Conservation (phyloP, 2,113 vertebrate genomes). For the Seriola quinqueradiata region DNA sequence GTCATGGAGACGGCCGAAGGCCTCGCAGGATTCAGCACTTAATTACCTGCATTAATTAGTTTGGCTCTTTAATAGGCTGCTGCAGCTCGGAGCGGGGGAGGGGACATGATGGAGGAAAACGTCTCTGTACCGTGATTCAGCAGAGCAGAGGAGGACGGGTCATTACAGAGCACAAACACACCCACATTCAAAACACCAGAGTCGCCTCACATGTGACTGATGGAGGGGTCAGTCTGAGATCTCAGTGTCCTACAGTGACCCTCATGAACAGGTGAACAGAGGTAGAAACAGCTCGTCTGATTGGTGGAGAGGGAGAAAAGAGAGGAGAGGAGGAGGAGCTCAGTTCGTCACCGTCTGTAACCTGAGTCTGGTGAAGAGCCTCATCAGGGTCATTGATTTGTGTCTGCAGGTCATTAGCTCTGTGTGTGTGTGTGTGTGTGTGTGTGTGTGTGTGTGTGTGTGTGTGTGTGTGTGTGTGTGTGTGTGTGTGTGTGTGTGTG, state of each 20-base stretch:
- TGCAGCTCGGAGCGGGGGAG: slow-evolving; percentile 48
- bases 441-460: not conserved
- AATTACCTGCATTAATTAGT: slow-evolving; percentile 82
- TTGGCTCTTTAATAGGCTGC: slow-evolving; percentile 71
- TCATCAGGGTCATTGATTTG: slow-evolving; percentile 41
- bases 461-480: not conserved
- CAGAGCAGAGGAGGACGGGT: slow-evolving; percentile 38
- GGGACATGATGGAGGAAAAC: slow-evolving; percentile 39
- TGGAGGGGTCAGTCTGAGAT: not conserved
- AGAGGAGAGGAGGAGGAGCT: slow-evolving; percentile 26
- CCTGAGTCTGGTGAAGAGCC: slow-evolving; percentile 19
- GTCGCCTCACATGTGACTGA: slow-evolving; percentile 6
- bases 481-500: not conserved
- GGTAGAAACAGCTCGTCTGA: not conserved
- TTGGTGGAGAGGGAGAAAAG: not conserved
- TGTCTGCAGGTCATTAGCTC: slow-evolving; percentile 39
- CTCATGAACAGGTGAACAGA: slow-evolving; percentile 9
- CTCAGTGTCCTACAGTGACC: not conserved
- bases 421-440: not conserved
- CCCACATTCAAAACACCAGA: slow-evolving; percentile 27
- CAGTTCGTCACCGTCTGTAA: slow-evolving; percentile 13
- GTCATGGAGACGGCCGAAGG: slow-evolving; percentile 43
- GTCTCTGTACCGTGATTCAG: slow-evolving; percentile 52
- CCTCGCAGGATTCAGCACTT: slow-evolving; percentile 71
- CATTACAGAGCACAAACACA: slow-evolving; percentile 32